Base-by-base conservation (phyloP, 2,797 vertebrate genomes). In the Intellagama lesueurii region DNA sequence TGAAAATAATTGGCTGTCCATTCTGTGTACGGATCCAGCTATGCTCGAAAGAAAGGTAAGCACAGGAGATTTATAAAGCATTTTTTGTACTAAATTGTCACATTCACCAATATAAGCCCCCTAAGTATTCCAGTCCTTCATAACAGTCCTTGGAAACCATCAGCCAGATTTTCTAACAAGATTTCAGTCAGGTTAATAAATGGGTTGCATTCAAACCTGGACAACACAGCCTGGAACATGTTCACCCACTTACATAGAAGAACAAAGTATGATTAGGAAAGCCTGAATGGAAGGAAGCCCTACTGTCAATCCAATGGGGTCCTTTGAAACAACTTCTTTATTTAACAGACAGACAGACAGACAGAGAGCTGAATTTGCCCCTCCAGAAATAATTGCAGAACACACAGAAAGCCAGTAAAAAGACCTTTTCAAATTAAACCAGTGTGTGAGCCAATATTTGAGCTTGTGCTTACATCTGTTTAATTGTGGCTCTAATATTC, bases 371-470 rank as follows among this genome's bases (percentile, higher is more conserved):
- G 49, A 75, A 26, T 40, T 84, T 84, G 52, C 9, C 17, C n/a
- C 12, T 75, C 52, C 49, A 75, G 83, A 70, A 85, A 85, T 85
- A 85, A 85, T 75, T 85, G 35, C 4, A 72, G 44, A 52, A 52
- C 32, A 40, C 28, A 72, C 3, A 11, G 5, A 76, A 85, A 40
- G 32, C 32, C 32, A 85, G 28, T 44, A 26, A 8, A 75, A 60
- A 85, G 49, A 40, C 7, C 70, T 40, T 76, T 64, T 40, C 12
- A 75, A 77, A 49, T 49, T 78, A 86, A 69, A 66, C 22, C 9
- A 32, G 6, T 86, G 2, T 73, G 35, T 17, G 79, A 82, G 78
- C 7, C 19, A 81, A 35, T 70, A 17, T 4, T 9, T 73, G 19
- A 26, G 80, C 75, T 75, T 84, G 14, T 35, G 85, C 9, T 86